Evolutionary conservation across 2,113 vertebrate genomes (phyloP), one percentile per base, ranked within the genome.

Genomic region (Pomatostomus ruficeps): DNA sequence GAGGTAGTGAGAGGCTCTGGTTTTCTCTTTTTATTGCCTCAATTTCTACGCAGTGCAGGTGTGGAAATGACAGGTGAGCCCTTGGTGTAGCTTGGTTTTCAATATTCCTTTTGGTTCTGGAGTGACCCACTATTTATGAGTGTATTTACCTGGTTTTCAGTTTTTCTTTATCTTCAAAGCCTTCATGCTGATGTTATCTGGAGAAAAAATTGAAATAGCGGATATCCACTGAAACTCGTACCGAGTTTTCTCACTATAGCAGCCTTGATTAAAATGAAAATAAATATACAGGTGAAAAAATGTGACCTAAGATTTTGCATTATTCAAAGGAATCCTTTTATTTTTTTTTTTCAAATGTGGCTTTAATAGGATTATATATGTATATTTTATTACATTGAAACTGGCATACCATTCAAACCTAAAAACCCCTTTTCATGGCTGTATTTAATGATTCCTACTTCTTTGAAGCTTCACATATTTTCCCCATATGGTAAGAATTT

Each of bases 381-480:
- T 78, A 92, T 62, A 36, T 68, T 91, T 95, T 95, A 96, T 80
- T 75, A 87, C 77, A 84, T 93, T 96, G 93, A 96, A 83, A 75
- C 76, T 97, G 96, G 93, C 93, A 91, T 57, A 42, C 62, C 68
- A 67, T 82, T 95, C 70, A 92, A 94, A 95, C 54, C 23, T 89
- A 89, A 93, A 85, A 93, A 13, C 61, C 6, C 38, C 43, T 84
- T 91, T 81, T 93, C 82, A 61, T 84, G 77, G 85, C 83, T 85
- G 28, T 46, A 55, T 81, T 94, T 95, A 94, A 96, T 95, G 95
- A 94, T 79, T 95, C 75, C 74, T 92, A 10, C 66, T 59, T 85
- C 95, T 97, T 97, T 95, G 95, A 97, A 96, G 77, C 63, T 91
- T 73, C 78, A 66, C 95, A 94, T 95, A 92, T 83, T 97, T 97